Conservation (phyloP, 2,113 vertebrate genomes). For the Ailurus styani region DNA sequence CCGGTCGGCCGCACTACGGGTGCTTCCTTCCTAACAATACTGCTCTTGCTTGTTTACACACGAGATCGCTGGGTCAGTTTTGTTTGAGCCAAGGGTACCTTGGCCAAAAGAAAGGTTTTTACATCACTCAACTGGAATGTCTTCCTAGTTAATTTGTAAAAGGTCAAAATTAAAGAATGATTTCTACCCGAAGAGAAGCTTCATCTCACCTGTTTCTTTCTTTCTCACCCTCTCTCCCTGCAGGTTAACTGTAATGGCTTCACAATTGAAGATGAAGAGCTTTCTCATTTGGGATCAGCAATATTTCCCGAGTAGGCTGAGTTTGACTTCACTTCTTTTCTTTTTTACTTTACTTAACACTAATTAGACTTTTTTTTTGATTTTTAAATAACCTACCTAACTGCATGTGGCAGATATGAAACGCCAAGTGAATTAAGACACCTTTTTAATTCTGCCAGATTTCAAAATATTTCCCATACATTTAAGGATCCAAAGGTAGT, state of each 20-base stretch:
- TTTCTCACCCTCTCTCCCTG: background rate
- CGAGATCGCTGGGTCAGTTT: background rate
- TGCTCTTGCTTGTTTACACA: background rate
- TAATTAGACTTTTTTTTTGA: background rate
- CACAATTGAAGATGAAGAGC: slow-evolving; percentile 96
- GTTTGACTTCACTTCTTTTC: slow-evolving; percentile 40
- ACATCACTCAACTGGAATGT: background rate
- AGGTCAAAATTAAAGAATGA: background rate
- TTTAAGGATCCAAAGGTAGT: slow-evolving; percentile 43
- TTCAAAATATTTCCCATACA: slow-evolving; percentile 64
- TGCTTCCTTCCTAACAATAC: accelerated
- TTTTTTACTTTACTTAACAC: slow-evolving; percentile 12
- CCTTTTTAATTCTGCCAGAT: slow-evolving; percentile 55
- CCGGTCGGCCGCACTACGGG: accelerated
- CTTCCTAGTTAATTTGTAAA: background rate
- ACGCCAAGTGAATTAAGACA: slow-evolving; percentile 56
- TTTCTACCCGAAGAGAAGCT: background rate
- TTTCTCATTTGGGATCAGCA: slow-evolving; percentile 94
- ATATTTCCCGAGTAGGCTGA: slow-evolving; percentile 93
- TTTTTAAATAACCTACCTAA: slow-evolving; percentile 47
- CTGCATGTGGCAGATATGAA: slow-evolving; percentile 8
- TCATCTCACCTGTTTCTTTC: background rate
- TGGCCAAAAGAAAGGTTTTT: background rate
- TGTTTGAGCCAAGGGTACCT: background rate
- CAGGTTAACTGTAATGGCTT: slow-evolving; percentile 97